Percentiles rank a stretch among this genome's conserved stretches.
phyloP scores from a whole-genome alignment of 2,113 vertebrate species.

The Actenoides lindsayi region DNA sequence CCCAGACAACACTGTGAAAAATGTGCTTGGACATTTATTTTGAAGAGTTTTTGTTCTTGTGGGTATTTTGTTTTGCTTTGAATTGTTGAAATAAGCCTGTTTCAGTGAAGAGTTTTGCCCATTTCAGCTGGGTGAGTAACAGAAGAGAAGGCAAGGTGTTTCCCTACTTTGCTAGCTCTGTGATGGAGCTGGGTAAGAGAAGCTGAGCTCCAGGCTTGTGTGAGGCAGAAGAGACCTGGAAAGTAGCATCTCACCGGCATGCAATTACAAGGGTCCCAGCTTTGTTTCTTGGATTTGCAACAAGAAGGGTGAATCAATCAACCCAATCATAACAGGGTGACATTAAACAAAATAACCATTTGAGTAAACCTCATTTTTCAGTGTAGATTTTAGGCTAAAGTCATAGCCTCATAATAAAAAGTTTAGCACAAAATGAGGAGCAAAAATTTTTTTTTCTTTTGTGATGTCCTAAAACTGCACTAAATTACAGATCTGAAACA shows the following conservation, averaged over 20 bases:
- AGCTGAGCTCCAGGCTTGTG: background rate
- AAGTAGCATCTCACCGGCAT: background rate
- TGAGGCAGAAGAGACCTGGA: background rate
- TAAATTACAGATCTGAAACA: background rate
- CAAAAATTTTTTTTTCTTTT: background rate
- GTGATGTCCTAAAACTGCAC: background rate
- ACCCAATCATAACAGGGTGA: background rate
- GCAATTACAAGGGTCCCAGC: background rate
- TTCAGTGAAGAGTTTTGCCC: background rate
- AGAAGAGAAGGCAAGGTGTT: background rate
- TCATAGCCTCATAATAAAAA: background rate
- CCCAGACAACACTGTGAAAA: background rate
- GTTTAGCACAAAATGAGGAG: background rate
- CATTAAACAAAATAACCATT: constrained; percentile 3
- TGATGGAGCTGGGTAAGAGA: background rate
- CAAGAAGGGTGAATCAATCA: background rate
- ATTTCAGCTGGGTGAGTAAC: background rate
- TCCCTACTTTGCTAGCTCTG: background rate
- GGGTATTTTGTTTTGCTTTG: background rate
- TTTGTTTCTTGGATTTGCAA: constrained; percentile 4
- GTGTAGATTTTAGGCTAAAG: constrained; percentile 18
- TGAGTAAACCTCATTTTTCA: constrained; percentile 30
- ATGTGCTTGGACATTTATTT: background rate
- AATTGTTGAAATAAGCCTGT: background rate
- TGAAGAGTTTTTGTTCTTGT: background rate